Base-by-base conservation (phyloP, 2,797 vertebrate species). In the Enteromius viviparus region DNA sequence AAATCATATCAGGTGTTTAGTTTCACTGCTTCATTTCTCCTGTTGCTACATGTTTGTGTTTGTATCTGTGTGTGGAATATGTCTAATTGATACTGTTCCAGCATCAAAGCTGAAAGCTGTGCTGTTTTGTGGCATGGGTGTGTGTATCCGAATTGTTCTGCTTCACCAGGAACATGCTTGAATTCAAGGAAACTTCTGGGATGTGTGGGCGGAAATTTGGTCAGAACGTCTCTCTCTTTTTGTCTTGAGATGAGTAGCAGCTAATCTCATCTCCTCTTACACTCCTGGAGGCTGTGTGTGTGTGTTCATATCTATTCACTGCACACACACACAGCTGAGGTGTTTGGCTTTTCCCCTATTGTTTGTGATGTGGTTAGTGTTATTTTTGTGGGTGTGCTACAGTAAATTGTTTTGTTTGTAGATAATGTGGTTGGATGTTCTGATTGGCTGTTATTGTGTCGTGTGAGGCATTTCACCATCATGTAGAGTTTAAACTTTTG, bases 51-150 rank as follows among this genome's bases (percentile, higher is more conserved):
- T 82, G 68, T 79, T 66, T 78, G 45, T 80, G 83, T 80, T 82
- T 83, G 76, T 84, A 65, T 86, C 65, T 85, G 75, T 87, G 83
- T 32, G 88, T 85, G 70, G 4, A 74, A 81, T 53, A 75, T 65
- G 58, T 81, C 29, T 40, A 6, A 21, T 26, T 81, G 55, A 65
- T 75, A 64, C n/a, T 26, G 40, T 64, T 60, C 42, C 29, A 74
- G 32, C 29, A 75, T 75, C 58, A 81, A 37, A 51, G 69, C 21
- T 7, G 26, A 37, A 60, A 42, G 40, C n/a, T 0, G 19, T 53
- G 15, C 51, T 1, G 5, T 34, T 69, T 6, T 81, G 42, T 37
- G 29, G 45, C 14, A 17, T 64, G 60, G 60, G 60, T 29, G 60
- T 64, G 60, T 64, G 60, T 64, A 32, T 32, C 60, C 8, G 60